A percentile compares a stretch with the other conserved stretches of the same genome.
Conservation (phyloP, 2,888 invertebrate genomes). For the Proisotoma minuta region DNA sequence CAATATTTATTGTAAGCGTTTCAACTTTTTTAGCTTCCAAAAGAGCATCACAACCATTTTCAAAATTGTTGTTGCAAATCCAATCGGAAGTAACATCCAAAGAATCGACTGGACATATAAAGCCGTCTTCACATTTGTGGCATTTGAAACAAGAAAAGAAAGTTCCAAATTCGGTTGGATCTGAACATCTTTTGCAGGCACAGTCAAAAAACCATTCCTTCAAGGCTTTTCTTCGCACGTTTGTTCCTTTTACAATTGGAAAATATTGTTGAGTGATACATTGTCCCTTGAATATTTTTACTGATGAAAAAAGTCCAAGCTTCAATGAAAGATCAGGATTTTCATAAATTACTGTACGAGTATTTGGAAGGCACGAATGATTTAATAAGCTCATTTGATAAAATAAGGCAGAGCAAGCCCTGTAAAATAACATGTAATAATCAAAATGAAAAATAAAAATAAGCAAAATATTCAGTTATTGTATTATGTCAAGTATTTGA, state of each 20-base stretch:
- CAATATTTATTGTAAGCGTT: slow-evolving; percentile 5
- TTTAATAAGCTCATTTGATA: slow-evolving; percentile 29
- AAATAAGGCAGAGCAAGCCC: slow-evolving; percentile 30
- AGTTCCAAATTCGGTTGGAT: slow-evolving; percentile 25
- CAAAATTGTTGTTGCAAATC: slow-evolving; percentile 20
- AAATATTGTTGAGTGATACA: slow-evolving; percentile 31
- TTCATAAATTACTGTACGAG: slow-evolving; percentile 26
- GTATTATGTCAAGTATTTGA: not conserved
- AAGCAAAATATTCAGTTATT: no score
- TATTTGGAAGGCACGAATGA: slow-evolving; percentile 34
- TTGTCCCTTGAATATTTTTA: slow-evolving; percentile 23
- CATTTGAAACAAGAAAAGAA: slow-evolving; percentile 32
- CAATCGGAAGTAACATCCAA: slow-evolving; percentile 16
- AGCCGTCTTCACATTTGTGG: slow-evolving; percentile 19
- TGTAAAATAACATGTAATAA: not conserved
- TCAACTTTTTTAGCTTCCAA: slow-evolving; percentile 2
- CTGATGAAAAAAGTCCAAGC: slow-evolving; percentile 22
- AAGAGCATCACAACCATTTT: slow-evolving; percentile 10
- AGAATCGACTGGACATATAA: slow-evolving; percentile 19
- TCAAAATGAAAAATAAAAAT: no score
- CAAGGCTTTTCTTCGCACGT: slow-evolving; percentile 12
- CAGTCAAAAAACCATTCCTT: slow-evolving; percentile 36
- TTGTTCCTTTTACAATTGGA: slow-evolving; percentile 24
- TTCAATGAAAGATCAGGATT: slow-evolving; percentile 9
- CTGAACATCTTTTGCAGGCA: slow-evolving; percentile 29